phyloP scores from a whole-genome alignment of 2,113 vertebrate species.

The Poicephalus gulielmi region DNA sequence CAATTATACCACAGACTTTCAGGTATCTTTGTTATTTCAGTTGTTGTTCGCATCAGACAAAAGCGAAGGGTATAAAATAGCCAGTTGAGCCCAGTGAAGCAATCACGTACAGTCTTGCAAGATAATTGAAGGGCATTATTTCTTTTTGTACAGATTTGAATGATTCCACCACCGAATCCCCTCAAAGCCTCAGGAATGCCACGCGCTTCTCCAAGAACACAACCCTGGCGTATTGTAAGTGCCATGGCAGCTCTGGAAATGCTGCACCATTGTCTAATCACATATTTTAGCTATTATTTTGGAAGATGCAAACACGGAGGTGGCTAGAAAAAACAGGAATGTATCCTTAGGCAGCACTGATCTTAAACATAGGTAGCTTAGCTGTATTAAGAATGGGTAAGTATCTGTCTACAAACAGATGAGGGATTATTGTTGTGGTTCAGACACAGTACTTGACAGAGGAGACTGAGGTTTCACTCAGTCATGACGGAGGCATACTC shows the following conservation, averaged over 20 bases:
- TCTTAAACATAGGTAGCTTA: background rate
- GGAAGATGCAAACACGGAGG: accelerated
- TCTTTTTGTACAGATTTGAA: background rate
- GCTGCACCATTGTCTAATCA: background rate
- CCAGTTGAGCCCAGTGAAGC: background rate
- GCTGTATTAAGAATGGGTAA: background rate
- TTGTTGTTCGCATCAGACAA: background rate
- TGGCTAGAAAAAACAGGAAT: background rate
- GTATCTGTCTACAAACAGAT: background rate
- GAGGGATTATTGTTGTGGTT: background rate
- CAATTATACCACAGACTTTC: background rate
- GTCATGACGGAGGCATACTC: background rate
- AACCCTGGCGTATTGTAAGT: background rate
- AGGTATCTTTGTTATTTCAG: background rate
- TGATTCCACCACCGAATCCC: background rate
- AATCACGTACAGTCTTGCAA: background rate
- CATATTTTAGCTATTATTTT: background rate
- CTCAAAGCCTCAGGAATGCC: background rate
- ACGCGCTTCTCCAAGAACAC: background rate
- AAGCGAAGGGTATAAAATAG: background rate
- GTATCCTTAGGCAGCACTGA: background rate
- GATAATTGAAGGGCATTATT: background rate
- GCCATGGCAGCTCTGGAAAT: background rate
- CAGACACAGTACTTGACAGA: slow-evolving; percentile 10
- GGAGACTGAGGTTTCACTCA: background rate